Percentiles rank a stretch among this genome's conserved stretches.
These are phyloP conservation scores for Paramormyrops kingsleyae DNA, from an alignment of 2,113 vertebrate genomes.

Conservation along the genomic window DNA sequence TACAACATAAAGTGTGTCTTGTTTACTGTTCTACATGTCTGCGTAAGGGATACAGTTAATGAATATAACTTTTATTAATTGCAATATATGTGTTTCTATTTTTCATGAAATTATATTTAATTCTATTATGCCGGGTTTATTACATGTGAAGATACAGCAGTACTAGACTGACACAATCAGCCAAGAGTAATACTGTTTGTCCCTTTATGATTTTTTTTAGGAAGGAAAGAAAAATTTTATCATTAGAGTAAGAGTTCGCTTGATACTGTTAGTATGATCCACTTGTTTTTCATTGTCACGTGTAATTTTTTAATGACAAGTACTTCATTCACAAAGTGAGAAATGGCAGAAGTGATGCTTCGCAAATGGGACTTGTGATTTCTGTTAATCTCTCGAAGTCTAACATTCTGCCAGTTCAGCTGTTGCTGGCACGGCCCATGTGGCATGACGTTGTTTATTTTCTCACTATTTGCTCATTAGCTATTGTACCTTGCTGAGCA, in stretches of 20 bases:
- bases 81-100: not conserved
- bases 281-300: not conserved
- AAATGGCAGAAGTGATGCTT: not conserved
- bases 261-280: not conserved
- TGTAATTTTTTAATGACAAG: not conserved
- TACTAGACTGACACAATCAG: not conserved
- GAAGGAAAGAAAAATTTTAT: not conserved
- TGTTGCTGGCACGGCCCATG: not conserved
- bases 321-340: not conserved
- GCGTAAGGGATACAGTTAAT: not conserved
- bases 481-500: not conserved
- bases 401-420: not conserved
- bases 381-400: not conserved
- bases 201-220: not conserved
- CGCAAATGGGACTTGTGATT: not conserved
- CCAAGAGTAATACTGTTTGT: not conserved
- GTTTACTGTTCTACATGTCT: not conserved
- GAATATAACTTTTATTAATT: not conserved
- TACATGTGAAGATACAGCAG: not conserved
- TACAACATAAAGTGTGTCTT: not conserved
- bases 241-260: not conserved
- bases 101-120: not conserved
- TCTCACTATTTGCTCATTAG: not conserved
- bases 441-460: not conserved
- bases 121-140: not conserved